Conservation (phyloP, 2,888 invertebrate species). For the Dusona sp. region DNA sequence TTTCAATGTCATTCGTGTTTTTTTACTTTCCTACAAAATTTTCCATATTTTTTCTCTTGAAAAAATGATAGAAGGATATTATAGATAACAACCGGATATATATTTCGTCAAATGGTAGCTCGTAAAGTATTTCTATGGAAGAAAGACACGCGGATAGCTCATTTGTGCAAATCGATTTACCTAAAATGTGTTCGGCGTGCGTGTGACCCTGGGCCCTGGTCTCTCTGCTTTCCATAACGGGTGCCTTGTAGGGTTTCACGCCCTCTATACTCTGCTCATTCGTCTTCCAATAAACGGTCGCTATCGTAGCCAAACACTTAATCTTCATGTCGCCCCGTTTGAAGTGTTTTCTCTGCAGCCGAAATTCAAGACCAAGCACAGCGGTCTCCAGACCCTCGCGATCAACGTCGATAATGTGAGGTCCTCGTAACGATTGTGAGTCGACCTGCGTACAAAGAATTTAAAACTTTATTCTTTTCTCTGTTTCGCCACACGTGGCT, state of each 20-base stretch:
- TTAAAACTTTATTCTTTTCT: constrained; percentile 1
- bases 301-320: constrained; percentile 95
- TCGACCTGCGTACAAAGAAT: constrained; percentile 82
- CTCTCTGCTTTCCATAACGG: constrained; percentile 92
- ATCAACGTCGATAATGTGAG: constrained; percentile 85
- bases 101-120: constrained; percentile 18
- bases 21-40: neutral
- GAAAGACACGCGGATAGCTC: constrained; percentile 10
- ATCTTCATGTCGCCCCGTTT: constrained; percentile 94
- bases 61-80: neutral
- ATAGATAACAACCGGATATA: constrained; percentile 17
- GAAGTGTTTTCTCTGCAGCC: constrained; percentile 93
- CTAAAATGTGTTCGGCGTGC: constrained; percentile 91
- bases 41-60: too few species aligned
- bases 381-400: constrained; percentile 91
- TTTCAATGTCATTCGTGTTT: neutral
- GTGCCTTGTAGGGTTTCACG: constrained; percentile 88
- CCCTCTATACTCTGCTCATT: constrained; percentile 95
- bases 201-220: constrained; percentile 87
- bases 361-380: constrained; percentile 92
- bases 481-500: neutral
- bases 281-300: constrained; percentile 93
- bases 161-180: constrained; percentile 80
- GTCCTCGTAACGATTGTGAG: constrained; percentile 84
- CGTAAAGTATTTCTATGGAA: constrained; percentile 6